Evolutionary conservation across 1,140 invertebrate species (phyloP), one percentile per base, ranked within the genome.

Genomic region (Hylaeus anthracinus): DNA sequence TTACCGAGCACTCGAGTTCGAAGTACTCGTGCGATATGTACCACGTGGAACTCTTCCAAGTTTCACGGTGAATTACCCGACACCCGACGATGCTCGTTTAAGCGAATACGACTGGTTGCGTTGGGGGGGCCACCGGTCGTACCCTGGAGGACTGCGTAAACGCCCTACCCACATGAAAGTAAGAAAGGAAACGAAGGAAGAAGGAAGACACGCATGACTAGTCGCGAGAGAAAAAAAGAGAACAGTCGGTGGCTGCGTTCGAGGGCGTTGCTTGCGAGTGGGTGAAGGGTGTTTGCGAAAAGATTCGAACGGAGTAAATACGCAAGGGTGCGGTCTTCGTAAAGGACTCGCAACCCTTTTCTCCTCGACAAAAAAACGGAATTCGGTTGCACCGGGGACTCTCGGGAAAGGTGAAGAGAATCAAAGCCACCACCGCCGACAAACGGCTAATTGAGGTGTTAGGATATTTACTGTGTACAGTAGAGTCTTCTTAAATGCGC

Each of bases 41-140:
- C 51, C 58, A 51, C 6, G 3, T 37, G 5, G n/a, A 37, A 63
- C 56, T 26, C 39, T 8, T 45, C 10, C 43, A 60, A 37, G 26
- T 81, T 70, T 77, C 53, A 85, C 61, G 72, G 65, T 39, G 37
- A 81, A 86, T 85, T 85, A 37, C 61, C 8, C 45, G 8, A 37
- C 74, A 37, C 61, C 8, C 45, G 8, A 37, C 74, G 79, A 66
- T 67, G 79, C 73, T 78, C 84, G 67, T 86, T 85, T 78, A 37
- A 85, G 81, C 51, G 73, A 56, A 37, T 84, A 56, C 2, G 58
- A 69, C 10, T 15, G 66, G 41, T 56, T 60, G 14, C 53, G n/a
- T 39, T 5, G 2, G 39, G 15, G n/a, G 37, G 39, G 15, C 3
- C 10, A 39, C 12, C 61, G 26, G 39, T 53, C 55, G 37, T 37